These are phyloP conservation scores for Leptodactylus fallax DNA, from an alignment of 2,797 vertebrate genomes.

Conservation along the genomic window DNA sequence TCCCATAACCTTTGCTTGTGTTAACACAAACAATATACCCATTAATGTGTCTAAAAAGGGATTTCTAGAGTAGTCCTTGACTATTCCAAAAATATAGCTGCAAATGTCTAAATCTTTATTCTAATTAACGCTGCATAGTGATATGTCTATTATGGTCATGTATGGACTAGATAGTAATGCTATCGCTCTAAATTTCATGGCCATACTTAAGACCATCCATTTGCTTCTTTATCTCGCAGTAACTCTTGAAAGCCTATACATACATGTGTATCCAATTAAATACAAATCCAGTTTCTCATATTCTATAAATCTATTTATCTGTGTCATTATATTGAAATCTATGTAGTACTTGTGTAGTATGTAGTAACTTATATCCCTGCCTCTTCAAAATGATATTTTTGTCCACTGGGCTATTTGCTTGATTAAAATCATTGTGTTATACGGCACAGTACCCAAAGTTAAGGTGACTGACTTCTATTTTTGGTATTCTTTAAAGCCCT, in stretches of 20 bases:
- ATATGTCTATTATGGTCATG: neutral
- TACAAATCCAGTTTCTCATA: neutral
- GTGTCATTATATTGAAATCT: neutral
- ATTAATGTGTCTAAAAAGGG: neutral
- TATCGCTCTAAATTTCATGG: neutral
- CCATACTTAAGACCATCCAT: neutral
- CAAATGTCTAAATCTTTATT: neutral
- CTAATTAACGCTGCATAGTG: neutral
- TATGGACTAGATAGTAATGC: neutral
- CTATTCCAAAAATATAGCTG: neutral
- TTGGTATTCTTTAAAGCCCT: neutral
- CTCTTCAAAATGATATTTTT: neutral
- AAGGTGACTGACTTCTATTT: neutral
- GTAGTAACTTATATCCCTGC: neutral
- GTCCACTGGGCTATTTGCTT: conserved; percentile 6
- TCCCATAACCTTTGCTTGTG: conserved; percentile 43
- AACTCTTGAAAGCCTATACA: conserved; percentile 32
- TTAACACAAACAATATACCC: neutral
- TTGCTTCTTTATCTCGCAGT: neutral
- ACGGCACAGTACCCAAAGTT: neutral
- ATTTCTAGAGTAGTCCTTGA: neutral
- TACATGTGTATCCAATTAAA: conserved; percentile 28
- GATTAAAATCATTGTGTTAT: neutral
- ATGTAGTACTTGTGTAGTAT: neutral
- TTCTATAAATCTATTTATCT: neutral